These are phyloP conservation scores for Butastur rufipennis DNA, from an alignment of 2,113 vertebrate species.

Conservation along the genomic window DNA sequence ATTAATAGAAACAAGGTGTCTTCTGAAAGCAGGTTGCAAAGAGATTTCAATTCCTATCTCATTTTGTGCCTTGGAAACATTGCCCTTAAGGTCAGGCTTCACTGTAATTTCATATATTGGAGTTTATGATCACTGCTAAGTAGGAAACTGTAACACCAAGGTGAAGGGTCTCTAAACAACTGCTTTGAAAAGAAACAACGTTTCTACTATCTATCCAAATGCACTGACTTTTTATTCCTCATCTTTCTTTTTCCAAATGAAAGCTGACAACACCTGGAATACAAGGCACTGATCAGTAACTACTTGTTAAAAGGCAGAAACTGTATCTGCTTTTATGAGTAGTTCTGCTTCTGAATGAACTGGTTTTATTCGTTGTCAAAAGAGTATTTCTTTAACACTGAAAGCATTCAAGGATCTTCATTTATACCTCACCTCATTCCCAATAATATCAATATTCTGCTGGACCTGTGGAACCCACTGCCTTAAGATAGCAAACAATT, in stretches of 20 bases:
- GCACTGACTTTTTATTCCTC: not conserved
- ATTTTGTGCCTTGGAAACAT: not conserved
- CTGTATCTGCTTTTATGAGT: not conserved
- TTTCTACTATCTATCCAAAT: not conserved
- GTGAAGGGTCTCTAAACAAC: not conserved
- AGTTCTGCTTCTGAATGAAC: not conserved
- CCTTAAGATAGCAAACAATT: constrained; percentile 94
- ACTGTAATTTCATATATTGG: not conserved
- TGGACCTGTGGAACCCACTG: constrained; percentile 99
- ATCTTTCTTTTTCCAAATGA: not conserved
- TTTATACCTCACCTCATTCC: constrained; percentile 84
- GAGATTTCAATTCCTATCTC: not conserved
- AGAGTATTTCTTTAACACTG: not conserved
- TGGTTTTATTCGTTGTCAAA: not conserved
- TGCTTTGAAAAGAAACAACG: not conserved
- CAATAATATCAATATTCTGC: constrained; percentile 90
- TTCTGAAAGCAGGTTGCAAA: not conserved
- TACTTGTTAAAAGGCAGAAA: not conserved
- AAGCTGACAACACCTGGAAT: not conserved
- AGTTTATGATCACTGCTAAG: not conserved
- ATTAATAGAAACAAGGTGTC: not conserved
- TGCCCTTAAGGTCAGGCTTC: not conserved
- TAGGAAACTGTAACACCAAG: not conserved
- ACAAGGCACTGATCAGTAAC: not conserved
- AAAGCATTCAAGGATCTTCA: not conserved